Conservation (phyloP, 1,140 invertebrate genomes). For the Cyrtorhinus lividipennis region DNA sequence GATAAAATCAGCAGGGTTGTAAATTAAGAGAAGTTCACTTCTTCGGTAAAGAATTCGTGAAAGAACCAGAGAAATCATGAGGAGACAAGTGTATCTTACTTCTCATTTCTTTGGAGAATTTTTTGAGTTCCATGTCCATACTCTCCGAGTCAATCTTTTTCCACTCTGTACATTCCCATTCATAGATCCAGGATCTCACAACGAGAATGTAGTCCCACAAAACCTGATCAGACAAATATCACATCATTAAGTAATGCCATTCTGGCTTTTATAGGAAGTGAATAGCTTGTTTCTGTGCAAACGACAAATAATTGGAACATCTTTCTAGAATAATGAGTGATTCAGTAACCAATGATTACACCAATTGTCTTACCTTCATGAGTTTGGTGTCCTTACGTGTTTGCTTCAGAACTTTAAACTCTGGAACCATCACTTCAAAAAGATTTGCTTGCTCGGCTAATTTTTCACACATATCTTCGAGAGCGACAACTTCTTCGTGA, state of each 20-base stretch:
- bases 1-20: too few species aligned
- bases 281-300: too few species aligned
- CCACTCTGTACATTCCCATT: slow-evolving; percentile 89
- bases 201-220: slow-evolving; percentile 84
- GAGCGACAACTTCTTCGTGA: slow-evolving; percentile 43
- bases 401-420: slow-evolving; percentile 60
- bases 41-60: too few species aligned
- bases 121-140: slow-evolving; percentile 90
- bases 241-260: too few species aligned
- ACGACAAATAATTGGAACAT: too few species aligned
- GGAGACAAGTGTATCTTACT: too few species aligned
- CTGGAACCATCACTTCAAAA: slow-evolving; percentile 73
- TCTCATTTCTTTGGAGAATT: slow-evolving; percentile 69
- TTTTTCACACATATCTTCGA: slow-evolving; percentile 53
- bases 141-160: slow-evolving; percentile 82
- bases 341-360: background rate
- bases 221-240: slow-evolving; percentile 32
- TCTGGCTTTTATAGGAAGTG: too few species aligned
- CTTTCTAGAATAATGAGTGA: background rate
- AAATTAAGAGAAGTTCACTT: too few species aligned
- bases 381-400: slow-evolving; percentile 63
- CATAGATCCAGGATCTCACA: slow-evolving; percentile 62
- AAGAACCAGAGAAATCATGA: too few species aligned
- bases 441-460: slow-evolving; percentile 60
- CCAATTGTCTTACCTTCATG: slow-evolving; percentile 38